A percentile compares a stretch with the other conserved stretches of the same genome.
These are phyloP conservation scores for Notiomystis cincta DNA, from an alignment of 2,113 vertebrate genomes.

Conservation along the genomic window DNA sequence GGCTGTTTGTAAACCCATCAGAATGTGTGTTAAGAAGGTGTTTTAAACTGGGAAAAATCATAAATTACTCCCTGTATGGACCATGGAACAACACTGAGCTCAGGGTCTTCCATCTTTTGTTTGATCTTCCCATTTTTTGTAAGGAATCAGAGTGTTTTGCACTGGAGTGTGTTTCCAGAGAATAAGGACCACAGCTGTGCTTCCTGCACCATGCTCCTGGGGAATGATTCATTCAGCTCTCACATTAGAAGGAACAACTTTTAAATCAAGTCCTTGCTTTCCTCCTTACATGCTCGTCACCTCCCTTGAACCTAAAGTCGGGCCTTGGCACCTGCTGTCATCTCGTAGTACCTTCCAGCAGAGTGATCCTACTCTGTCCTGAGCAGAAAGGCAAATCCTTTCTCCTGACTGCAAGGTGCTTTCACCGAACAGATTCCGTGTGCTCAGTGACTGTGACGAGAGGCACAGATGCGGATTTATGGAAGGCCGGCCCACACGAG, in stretches of 20 bases:
- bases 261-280: not conserved
- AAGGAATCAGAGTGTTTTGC: not conserved
- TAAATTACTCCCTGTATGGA: not conserved
- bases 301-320: not conserved
- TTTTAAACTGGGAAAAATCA: not conserved
- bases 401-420: not conserved
- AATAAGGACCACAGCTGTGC: not conserved
- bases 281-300: not conserved
- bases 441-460: fast-evolving
- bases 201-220: not conserved
- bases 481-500: fast-evolving
- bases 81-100: not conserved
- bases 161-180: not conserved
- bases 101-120: not conserved
- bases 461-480: fast-evolving
- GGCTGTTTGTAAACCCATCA: not conserved
- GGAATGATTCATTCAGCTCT: not conserved
- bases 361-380: not conserved
- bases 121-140: not conserved
- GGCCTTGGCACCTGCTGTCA: not conserved
- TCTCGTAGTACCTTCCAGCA: not conserved
- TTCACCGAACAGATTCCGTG: fast-evolving
- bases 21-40: not conserved
- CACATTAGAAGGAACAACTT: not conserved
- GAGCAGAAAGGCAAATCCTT: not conserved